phyloP scores from a whole-genome alignment of 2,797 vertebrate species.

The Tolypeutes matacus region DNA sequence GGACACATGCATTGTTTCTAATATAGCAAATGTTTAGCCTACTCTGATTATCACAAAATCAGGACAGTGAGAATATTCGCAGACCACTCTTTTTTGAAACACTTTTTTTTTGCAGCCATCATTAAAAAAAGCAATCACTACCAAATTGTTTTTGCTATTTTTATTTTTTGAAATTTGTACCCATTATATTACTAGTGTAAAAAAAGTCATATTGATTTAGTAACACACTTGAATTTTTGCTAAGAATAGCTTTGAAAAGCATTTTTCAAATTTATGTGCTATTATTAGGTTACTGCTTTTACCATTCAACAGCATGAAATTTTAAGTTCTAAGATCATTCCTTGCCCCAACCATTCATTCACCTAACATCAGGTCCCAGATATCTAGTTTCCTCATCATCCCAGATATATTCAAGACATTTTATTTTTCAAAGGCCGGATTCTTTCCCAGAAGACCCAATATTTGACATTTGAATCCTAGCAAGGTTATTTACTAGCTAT shows the following conservation, averaged over 20 bases:
- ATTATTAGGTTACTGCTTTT: not conserved
- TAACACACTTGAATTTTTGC: not conserved
- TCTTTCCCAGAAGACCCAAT: not conserved
- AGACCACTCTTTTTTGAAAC: not conserved
- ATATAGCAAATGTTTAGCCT: too few species aligned
- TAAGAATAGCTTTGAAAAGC: conserved; percentile 20
- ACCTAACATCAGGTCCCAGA: not conserved
- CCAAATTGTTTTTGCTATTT: not conserved
- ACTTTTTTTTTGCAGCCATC: not conserved
- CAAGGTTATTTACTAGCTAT: not conserved
- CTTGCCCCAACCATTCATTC: not conserved
- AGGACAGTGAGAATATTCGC: too few species aligned
- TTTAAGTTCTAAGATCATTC: not conserved
- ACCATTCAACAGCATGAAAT: not conserved
- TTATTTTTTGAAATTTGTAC: not conserved
- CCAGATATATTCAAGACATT: not conserved
- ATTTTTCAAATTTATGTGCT: not conserved
- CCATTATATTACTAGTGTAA: not conserved
- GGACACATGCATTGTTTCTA: too few species aligned
- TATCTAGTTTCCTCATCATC: not conserved
- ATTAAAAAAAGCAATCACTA: not conserved
- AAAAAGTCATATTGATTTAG: not conserved
- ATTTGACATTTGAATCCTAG: not conserved
- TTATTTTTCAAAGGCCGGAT: not conserved
- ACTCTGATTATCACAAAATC: too few species aligned